Evolutionary conservation across 64 coral and sea anemone species (phyloP), one percentile per base, ranked within the genome.

Genomic region (Montipora cactus): DNA sequence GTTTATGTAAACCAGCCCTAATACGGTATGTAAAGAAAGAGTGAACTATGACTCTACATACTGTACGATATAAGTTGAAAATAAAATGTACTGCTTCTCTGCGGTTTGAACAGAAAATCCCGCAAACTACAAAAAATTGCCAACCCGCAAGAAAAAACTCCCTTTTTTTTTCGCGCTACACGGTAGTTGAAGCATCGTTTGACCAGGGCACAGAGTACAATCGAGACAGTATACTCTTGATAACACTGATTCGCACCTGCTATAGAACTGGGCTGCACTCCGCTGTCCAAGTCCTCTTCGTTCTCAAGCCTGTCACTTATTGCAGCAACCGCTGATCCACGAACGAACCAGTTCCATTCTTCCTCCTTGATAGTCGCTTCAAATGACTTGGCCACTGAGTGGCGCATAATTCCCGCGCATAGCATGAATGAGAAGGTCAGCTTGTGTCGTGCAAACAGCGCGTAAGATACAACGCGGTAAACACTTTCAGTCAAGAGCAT

Each of bases 351-450:
- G 11, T 84, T 91, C 96, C 96, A 98, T 57, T 98, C 96, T 4
- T 44, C 79, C 8, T 95, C 96, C 3, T 78, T 59, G 19, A 98
- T 95, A 48, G 80, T 46, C 68, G 15, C 8, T 14, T 91, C 23
- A 18, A 44, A 69, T 72, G 62, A 25, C 49, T 3, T 92, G 4
- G 81, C 70, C 16, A 66, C 83, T 9, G 80, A 83, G 46, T 96
- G 91, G 59, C 88, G 95, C 74, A 96, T 75, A 62, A 98, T 96
- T 21, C 82, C 93, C 37, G 88, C 90, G 79, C 97, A 98, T 46
- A 98, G 62, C 89, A 98, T 91, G 25, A 98, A 98, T 8, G 97
- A 95, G 67, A 98, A 98, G 16, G 97, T 96, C 7, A 94, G 84
- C 28, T 94, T 90, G 75, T 98, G 97, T 9, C 94, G 88, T 3